These are phyloP conservation scores for Nycticryphes semicollaris DNA, from an alignment of 2,113 vertebrate species.

Conservation along the genomic window DNA sequence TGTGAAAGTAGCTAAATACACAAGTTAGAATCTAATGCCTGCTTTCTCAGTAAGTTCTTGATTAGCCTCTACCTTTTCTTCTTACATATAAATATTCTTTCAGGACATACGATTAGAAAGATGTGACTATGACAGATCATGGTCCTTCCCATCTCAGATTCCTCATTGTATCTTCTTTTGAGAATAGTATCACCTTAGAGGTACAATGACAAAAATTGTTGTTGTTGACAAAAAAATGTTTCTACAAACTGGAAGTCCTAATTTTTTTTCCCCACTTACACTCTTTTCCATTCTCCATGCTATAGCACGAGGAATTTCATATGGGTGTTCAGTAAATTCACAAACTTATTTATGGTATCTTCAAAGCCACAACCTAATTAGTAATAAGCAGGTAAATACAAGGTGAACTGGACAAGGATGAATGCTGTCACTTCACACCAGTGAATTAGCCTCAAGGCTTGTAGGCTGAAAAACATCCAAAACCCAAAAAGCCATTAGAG, in stretches of 20 bases:
- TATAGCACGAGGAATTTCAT: background rate
- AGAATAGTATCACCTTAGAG: background rate
- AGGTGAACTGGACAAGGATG: background rate
- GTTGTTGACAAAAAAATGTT: background rate
- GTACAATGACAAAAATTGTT: background rate
- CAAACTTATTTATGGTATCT: background rate
- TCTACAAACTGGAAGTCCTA: background rate
- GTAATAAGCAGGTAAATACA: background rate
- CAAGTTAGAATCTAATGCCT: background rate
- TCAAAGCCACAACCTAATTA: background rate
- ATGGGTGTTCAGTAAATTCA: background rate
- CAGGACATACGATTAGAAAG: background rate
- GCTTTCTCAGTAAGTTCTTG: background rate
- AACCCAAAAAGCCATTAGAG: rapidly evolving
- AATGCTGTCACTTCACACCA: background rate
- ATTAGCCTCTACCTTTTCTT: background rate
- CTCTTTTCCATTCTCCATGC: background rate
- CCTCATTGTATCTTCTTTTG: background rate
- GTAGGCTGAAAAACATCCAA: background rate
- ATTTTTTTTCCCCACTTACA: background rate
- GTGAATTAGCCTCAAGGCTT: background rate
- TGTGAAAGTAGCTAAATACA: background rate
- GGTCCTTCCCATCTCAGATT: background rate
- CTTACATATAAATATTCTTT: rapidly evolving
- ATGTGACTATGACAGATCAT: background rate